These are phyloP conservation scores for Rhadinocentrus ornatus DNA, from an alignment of 2,797 vertebrate species.

Conservation along the genomic window DNA sequence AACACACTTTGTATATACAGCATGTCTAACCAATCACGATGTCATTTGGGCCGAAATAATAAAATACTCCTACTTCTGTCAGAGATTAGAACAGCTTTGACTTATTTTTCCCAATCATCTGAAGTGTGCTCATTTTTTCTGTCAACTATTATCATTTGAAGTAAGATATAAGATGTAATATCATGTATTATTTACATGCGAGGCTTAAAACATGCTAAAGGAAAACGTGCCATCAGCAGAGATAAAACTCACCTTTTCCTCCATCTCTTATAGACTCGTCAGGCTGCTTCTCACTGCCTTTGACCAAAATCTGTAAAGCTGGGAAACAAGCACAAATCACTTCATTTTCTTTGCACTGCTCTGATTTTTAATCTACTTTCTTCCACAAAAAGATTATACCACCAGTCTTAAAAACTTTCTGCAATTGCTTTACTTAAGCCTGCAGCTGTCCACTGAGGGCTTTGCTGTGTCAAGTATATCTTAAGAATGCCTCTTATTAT, in stretches of 20 bases:
- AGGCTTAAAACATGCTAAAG: too few species aligned
- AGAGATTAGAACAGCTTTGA: too few species aligned
- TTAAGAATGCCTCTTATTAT: conserved; percentile 72
- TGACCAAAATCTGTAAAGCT: conserved; percentile 57
- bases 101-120: too few species aligned
- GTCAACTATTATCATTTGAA: too few species aligned
- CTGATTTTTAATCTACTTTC: conserved; percentile 78
- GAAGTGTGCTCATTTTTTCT: too few species aligned
- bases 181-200: too few species aligned
- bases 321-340: conserved; percentile 68
- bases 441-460: conserved; percentile 78
- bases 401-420: conserved; percentile 75
- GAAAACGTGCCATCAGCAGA: conserved; percentile 3
- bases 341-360: conserved; percentile 69
- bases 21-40: too few species aligned
- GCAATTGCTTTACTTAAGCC: conserved; percentile 77
- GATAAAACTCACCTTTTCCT: conserved; percentile 58
- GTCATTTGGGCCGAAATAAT: too few species aligned
- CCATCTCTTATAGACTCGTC: conserved; percentile 49
- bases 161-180: too few species aligned
- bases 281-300: conserved; percentile 52
- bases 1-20: too few species aligned
- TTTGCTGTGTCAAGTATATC: conserved; percentile 76
- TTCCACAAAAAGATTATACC: conserved; percentile 78
- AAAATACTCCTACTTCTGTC: too few species aligned